These are phyloP conservation scores for Sepiola atlantica DNA, from an alignment of 2,888 invertebrate species.

Conservation along the genomic window DNA sequence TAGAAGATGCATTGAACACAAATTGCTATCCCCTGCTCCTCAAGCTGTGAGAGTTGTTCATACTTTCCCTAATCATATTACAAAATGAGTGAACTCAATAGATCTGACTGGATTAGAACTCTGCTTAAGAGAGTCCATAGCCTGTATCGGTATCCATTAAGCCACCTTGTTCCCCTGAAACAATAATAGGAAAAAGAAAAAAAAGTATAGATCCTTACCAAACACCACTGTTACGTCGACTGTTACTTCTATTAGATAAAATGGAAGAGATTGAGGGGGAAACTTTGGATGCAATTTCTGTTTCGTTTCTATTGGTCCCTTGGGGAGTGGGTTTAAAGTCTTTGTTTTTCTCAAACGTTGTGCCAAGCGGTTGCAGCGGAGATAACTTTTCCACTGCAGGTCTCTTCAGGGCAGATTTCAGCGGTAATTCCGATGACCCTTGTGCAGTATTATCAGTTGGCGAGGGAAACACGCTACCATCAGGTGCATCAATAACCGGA, in stretches of 20 bases:
- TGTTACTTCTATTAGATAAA: conserved; percentile 60
- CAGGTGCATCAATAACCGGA: conserved; percentile 59
- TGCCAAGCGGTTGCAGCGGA: conserved; percentile 55
- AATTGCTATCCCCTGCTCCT: no score
- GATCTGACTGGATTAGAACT: no score
- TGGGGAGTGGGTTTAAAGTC: conserved; percentile 59
- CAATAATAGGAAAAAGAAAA: background rate
- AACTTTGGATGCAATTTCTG: conserved; percentile 53
- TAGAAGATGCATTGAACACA: no score
- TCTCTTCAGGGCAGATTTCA: conserved; percentile 60
- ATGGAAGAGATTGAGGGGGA: conserved; percentile 61
- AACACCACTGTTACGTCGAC: conserved; percentile 64
- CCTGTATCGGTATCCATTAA: no score
- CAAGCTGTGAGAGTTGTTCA: no score
- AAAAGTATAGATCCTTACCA: conserved; percentile 6
- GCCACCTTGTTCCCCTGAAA: background rate
- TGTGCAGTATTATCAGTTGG: background rate
- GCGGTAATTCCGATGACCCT: conserved; percentile 50
- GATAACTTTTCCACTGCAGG: conserved; percentile 58
- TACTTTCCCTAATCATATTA: no score
- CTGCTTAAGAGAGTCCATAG: no score
- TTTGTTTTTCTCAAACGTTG: conserved; percentile 50
- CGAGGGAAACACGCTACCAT: conserved; percentile 57
- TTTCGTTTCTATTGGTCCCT: conserved; percentile 55
- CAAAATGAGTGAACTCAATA: no score